Evolutionary conservation across 2,888 invertebrate genomes (phyloP).

Genomic region (Heliconius charithonia): DNA sequence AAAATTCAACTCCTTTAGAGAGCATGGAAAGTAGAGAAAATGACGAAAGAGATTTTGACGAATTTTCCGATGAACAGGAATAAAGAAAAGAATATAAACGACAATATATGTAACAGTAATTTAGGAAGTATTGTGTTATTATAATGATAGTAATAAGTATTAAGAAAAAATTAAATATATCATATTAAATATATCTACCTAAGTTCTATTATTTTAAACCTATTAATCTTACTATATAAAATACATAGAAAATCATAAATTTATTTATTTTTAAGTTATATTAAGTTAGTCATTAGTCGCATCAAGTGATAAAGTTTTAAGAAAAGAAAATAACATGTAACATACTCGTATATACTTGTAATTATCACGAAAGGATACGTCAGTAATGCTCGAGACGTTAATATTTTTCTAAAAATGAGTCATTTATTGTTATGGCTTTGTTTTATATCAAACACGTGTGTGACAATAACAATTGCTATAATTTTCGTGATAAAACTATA

Average conservation of each 20-base stretch:
- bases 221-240: neutral
- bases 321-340: too few species aligned
- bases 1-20: constrained; percentile 45
- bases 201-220: neutral
- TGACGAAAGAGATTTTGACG: constrained; percentile 51
- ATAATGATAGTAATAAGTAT: neutral
- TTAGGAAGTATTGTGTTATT: neutral
- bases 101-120: neutral
- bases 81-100: constrained; percentile 4
- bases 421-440: constrained; percentile 46
- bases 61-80: constrained; percentile 45
- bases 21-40: constrained; percentile 57
- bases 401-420: constrained; percentile 40
- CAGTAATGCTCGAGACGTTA: constrained; percentile 21
- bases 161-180: constrained; percentile 1
- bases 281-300: too few species aligned
- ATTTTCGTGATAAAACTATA: constrained; percentile 45
- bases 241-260: neutral
- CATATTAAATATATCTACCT: neutral
- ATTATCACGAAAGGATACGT: constrained; percentile 6
- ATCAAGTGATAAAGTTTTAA: too few species aligned
- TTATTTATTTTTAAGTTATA: too few species aligned
- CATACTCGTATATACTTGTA: too few species aligned
- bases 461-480: constrained; percentile 39
- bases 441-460: constrained; percentile 49